phyloP scores from a whole-genome alignment of 64 coral and sea anemone genomes.

The Montipora sp. region DNA sequence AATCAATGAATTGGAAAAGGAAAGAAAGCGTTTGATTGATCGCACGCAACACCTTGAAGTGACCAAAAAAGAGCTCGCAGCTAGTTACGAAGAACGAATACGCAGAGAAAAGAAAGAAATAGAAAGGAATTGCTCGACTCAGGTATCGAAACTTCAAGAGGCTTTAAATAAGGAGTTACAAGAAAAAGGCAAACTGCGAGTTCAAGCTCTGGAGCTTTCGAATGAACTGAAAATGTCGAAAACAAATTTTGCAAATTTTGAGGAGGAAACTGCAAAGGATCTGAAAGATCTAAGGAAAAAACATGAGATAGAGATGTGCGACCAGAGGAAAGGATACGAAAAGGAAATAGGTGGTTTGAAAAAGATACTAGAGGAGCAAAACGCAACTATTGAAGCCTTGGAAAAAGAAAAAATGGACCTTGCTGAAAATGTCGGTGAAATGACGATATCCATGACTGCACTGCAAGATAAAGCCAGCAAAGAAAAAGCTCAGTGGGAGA shows the following conservation, averaged over 20 bases:
- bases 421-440: background rate
- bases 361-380: slow-evolving; percentile 12
- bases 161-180: slow-evolving; percentile 28
- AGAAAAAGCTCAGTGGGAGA: slow-evolving; percentile 4
- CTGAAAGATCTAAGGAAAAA: background rate
- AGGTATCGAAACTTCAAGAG: slow-evolving; percentile 52
- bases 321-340: slow-evolving; percentile 7
- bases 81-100: slow-evolving; percentile 31
- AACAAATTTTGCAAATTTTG: slow-evolving; percentile 27
- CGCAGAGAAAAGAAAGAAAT: background rate
- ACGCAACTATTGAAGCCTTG: background rate
- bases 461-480: slow-evolving; percentile 38
- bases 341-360: slow-evolving; percentile 13
- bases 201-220: slow-evolving; percentile 4
- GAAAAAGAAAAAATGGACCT: slow-evolving; percentile 34
- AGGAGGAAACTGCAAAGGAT: slow-evolving; percentile 13
- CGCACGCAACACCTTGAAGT: slow-evolving; percentile 3
- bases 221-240: slow-evolving; percentile 25
- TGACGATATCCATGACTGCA: slow-evolving; percentile 15
- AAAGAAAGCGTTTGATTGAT: background rate
- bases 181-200: slow-evolving; percentile 32
- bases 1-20: background rate
- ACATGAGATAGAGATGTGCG: slow-evolving; percentile 10
- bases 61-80: background rate
- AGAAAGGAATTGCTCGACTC: slow-evolving; percentile 20